Conservation (phyloP, 2,113 vertebrate genomes). For the Etia nguti region DNA sequence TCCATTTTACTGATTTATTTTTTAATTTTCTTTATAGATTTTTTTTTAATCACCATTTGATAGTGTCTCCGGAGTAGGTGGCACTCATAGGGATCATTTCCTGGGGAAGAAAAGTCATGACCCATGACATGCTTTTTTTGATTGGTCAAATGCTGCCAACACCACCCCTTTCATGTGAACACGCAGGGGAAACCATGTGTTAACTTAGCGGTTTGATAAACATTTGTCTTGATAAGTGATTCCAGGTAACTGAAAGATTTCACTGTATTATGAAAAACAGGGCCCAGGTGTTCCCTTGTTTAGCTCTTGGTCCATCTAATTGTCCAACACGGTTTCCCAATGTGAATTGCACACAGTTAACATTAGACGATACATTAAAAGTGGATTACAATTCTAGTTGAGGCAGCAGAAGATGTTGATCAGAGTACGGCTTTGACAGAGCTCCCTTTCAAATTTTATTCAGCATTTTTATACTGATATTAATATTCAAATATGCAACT, state of each 20-base stretch:
- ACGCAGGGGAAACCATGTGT: background rate
- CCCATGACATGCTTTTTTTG: background rate
- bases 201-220: rapidly evolving
- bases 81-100: background rate
- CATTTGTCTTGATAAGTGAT: background rate
- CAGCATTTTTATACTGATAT: background rate
- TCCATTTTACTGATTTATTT: rapidly evolving
- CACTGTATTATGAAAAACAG: background rate
- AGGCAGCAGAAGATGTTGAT: background rate
- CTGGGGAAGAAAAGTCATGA: background rate
- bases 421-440: rapidly evolving
- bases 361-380: background rate
- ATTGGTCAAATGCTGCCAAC: background rate
- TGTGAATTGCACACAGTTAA: background rate
- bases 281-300: background rate
- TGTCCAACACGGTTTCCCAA: background rate
- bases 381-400: background rate
- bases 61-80: background rate
- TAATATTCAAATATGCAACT: background rate
- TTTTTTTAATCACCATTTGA: background rate
- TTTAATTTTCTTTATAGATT: background rate
- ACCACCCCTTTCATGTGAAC: background rate
- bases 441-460: no score
- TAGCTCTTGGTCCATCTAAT: background rate
- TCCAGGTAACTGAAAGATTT: background rate